A percentile compares a stretch with the other conserved stretches of the same genome.
These are phyloP conservation scores for Chelonus formosanus DNA, from an alignment of 2,888 invertebrate species.

Conservation along the genomic window DNA sequence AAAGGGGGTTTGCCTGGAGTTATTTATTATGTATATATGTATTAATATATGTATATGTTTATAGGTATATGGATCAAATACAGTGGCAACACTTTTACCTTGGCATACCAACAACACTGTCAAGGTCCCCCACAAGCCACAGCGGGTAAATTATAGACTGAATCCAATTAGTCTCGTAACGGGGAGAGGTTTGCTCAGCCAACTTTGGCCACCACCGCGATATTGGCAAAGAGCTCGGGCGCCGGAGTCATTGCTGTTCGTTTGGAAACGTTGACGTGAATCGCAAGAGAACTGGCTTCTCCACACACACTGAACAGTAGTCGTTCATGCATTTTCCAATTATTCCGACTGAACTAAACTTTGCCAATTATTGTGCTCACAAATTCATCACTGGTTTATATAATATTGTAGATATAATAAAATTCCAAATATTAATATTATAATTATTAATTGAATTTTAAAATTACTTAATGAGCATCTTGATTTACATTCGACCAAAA, in stretches of 20 bases:
- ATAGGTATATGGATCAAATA: neutral
- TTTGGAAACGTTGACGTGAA: conserved; percentile 13
- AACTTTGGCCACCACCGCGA: conserved; percentile 33
- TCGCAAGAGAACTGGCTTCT: conserved; percentile 11
- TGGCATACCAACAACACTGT: conserved; percentile 25
- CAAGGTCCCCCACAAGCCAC: conserved; percentile 35
- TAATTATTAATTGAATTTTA: no score
- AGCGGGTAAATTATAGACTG: conserved; percentile 35
- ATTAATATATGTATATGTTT: neutral
- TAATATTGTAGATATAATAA: no score
- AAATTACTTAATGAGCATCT: no score
- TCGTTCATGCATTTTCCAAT: conserved; percentile 28
- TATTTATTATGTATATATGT: neutral
- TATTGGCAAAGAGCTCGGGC: conserved; percentile 34
- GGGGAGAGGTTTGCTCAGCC: conserved; percentile 34
- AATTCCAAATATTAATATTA: no score
- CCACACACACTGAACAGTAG: neutral
- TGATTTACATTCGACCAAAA: no score
- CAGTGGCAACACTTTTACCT: conserved; percentile 17
- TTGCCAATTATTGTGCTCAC: conserved; percentile 7
- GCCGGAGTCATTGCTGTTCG: conserved; percentile 12
- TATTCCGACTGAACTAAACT: conserved; percentile 27
- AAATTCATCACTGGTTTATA: no score
- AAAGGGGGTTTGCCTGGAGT: no score
- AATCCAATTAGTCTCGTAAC: conserved; percentile 37